Evolutionary conservation across 2,888 invertebrate species (phyloP).

Genomic region (Caenorhabditis afra): DNA sequence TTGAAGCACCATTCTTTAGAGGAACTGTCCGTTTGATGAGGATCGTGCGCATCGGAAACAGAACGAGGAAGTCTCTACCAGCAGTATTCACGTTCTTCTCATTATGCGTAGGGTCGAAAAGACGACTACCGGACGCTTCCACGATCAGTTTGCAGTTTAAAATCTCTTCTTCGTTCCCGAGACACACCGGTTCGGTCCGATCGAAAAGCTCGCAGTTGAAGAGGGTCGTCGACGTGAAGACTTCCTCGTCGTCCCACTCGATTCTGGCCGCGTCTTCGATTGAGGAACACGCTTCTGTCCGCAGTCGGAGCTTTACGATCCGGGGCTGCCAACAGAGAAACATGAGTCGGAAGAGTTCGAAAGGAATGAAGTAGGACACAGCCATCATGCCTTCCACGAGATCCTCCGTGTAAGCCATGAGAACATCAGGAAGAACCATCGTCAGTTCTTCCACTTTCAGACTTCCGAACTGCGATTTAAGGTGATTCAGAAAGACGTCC

Average conservation of each 20-base stretch:
- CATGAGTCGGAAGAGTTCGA: slow-evolving; percentile 32
- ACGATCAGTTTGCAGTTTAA: slow-evolving; percentile 18
- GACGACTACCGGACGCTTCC: slow-evolving; percentile 20
- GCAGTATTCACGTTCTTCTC: slow-evolving; percentile 28
- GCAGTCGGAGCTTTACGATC: slow-evolving; percentile 35
- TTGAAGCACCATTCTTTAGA: slow-evolving; percentile 9
- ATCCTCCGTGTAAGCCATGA: slow-evolving; percentile 24
- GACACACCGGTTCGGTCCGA: slow-evolving; percentile 15
- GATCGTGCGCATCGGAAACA: slow-evolving; percentile 28
- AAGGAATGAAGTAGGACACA: slow-evolving; percentile 37
- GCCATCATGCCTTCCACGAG: slow-evolving; percentile 20
- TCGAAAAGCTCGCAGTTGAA: slow-evolving; percentile 27
- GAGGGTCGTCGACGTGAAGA: slow-evolving; percentile 33
- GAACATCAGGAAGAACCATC: slow-evolving; percentile 47
- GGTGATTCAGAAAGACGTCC: slow-evolving; percentile 2
- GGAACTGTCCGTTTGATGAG: slow-evolving; percentile 11
- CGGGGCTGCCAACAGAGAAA: slow-evolving; percentile 38
- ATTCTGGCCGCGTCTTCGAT: slow-evolving; percentile 47
- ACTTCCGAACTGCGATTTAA: slow-evolving; percentile 31
- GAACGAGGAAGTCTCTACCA: slow-evolving; percentile 25
- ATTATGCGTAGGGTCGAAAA: slow-evolving; percentile 32
- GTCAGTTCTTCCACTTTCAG: slow-evolving; percentile 28
- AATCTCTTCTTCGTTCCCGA: slow-evolving; percentile 34
- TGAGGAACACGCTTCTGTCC: slow-evolving; percentile 32
- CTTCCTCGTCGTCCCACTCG: slow-evolving; percentile 51